Conservation (phyloP, 2,888 invertebrate genomes). For the Drosophila subsilvestris region DNA sequence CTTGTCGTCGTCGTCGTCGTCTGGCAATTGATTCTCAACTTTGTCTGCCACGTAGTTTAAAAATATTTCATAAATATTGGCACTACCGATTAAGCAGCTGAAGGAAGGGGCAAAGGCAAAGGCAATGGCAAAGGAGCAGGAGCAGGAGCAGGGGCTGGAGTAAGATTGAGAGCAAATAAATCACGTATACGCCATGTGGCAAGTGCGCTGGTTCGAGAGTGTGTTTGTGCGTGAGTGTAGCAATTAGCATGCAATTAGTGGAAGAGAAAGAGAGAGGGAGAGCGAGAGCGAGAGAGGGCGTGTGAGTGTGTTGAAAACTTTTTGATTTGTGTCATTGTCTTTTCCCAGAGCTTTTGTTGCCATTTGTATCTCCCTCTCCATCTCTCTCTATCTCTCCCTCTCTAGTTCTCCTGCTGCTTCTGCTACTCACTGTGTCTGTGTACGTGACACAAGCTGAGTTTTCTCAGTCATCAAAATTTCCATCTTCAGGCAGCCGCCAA, state of each 20-base stretch:
- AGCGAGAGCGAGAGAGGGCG: constrained; percentile 8
- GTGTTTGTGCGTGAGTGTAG: constrained; percentile 36
- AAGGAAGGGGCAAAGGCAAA: not conserved
- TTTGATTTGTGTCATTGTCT: constrained; percentile 73
- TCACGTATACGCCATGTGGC: constrained; percentile 68
- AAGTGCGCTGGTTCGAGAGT: not conserved
- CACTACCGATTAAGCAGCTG: constrained; percentile 60
- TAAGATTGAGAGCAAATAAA: constrained; percentile 48
- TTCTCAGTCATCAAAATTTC: constrained; percentile 42
- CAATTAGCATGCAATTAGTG: constrained; percentile 63
- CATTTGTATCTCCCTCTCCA: constrained; percentile 9
- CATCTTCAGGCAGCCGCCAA: constrained; percentile 53
- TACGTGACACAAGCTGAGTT: constrained; percentile 75
- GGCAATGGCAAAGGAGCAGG: not conserved
- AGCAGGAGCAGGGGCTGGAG: not conserved
- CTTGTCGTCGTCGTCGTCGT: constrained; percentile 18
- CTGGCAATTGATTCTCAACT: constrained; percentile 72
- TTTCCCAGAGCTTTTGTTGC: constrained; percentile 16
- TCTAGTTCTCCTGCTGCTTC: not conserved
- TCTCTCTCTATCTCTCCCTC: not conserved
- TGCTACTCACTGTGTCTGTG: constrained; percentile 17
- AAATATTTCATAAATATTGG: constrained; percentile 79
- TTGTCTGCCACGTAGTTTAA: constrained; percentile 67
- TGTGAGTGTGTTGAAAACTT: constrained; percentile 54
- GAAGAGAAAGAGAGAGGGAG: not conserved